Conservation (phyloP, 2,113 vertebrate species). For the Cynopterus brachyotis region DNA sequence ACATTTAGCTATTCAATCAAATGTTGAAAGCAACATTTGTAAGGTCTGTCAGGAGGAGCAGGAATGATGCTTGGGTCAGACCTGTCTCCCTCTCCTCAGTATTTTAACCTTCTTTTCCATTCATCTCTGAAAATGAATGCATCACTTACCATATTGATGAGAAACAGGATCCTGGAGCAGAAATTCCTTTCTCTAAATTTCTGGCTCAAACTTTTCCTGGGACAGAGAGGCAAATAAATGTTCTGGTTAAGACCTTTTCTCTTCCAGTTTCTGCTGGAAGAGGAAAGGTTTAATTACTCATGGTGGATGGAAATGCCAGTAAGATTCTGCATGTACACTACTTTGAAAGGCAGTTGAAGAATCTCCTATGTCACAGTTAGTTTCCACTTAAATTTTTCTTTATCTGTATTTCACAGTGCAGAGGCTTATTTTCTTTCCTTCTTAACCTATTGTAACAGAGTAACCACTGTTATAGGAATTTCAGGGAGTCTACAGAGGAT, state of each 20-base stretch:
- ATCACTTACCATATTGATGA: background rate
- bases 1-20: background rate
- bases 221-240: background rate
- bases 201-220: constrained; percentile 27
- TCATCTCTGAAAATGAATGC: background rate
- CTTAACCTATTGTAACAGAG: background rate
- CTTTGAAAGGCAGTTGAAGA: background rate
- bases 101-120: background rate
- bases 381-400: background rate
- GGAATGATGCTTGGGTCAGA: background rate
- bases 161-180: background rate
- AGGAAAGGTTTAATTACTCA: constrained; percentile 33
- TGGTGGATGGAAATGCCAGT: background rate
- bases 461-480: background rate
- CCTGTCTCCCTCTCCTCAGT: background rate
- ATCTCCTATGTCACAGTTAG: background rate
- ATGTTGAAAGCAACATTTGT: background rate
- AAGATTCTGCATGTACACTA: background rate
- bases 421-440: background rate
- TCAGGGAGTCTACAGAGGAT: background rate
- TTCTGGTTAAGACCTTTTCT: constrained; percentile 3
- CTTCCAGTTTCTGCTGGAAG: background rate
- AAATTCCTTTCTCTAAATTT: constrained; percentile 5
- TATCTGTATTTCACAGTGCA: background rate
- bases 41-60: background rate